Base-by-base conservation (phyloP, 2,797 vertebrate genomes). In the Florisuga fusca region DNA sequence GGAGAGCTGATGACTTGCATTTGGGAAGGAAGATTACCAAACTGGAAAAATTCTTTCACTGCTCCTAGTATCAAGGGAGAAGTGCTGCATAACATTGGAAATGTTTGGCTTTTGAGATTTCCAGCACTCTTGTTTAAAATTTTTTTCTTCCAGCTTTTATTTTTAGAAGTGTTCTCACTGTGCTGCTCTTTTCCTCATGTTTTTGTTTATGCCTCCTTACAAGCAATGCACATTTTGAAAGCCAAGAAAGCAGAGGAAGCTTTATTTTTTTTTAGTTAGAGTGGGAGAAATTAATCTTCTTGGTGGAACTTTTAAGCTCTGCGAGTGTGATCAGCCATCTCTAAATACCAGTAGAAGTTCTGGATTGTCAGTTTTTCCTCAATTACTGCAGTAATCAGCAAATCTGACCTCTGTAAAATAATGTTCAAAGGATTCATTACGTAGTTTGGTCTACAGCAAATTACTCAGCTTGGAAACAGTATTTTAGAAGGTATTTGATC, bases 181-280 rank as follows among this genome's bases (percentile, higher is more conserved):
- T 94, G 58, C 64, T 93, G 26, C 31, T 74, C 12, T 94, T 93
- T 90, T 75, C 84, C 57, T 95, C 38, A 55, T 96, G 81, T 67
- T 83, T 95, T 94, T 96, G 62, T 93, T 93, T 87, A 83, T 94
- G 51, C 77, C 94, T 96, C 82, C 63, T 84, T 68, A 91, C 87
- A 93, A 90, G 73, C 48, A 90, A 71, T 50, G 76, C 10, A 20
- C 33, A 26, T 50, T 84, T 51, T 83, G 84, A 83, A 88, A 88
- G 55, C 58, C 72, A 91, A 91, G 41, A 90, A 84, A 57, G 7
- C 66, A 63, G 66, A 25, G 10, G 58, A 71, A 73, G 33, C n/a
- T 86, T 92, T 80, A 14, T 45, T 68, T 94, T 68, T 94, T 62
- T 92, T 73, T 55, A 66, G 33, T 22, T 86, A 22, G 7, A 9